Base-by-base conservation (phyloP, 2,113 vertebrate species). In the Onychostruthus taczanowskii region DNA sequence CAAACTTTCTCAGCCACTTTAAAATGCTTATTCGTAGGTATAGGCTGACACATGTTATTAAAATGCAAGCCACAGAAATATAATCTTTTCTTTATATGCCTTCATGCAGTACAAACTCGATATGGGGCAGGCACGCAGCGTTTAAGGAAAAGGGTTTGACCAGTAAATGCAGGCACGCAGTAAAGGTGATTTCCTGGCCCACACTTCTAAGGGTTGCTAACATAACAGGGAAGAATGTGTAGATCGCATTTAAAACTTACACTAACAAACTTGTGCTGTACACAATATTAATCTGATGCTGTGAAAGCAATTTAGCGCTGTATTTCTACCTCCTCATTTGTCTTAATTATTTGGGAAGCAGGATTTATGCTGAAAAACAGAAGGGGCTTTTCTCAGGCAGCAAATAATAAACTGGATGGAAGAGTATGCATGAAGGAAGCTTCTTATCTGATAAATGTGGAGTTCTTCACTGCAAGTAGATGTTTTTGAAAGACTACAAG, bases 291-390 rank as follows among this genome's bases (percentile, higher is more conserved):
- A 97, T 97, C 95, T 92, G 97, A 98, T 98, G 98, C 98, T 98
- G 97, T 98, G 98, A 98, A 98, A 98, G 97, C 96, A 97, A 97
- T 96, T 97, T 98, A 97, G 97, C 97, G 95, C 98, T 98, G 95
- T 98, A 98, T 97, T 97, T 98, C 98, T 98, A 98, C 98, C 98
- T 98, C 98, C 98, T 98, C 96, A 97, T 98, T 97, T 98, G 98
- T 98, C 98, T 98, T 98, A 98, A 98, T 97, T 98, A 97, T 98
- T 98, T 98, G 97, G 97, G 97, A 97, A 98, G 96, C 95, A 94
- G 95, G 96, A 98, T 97, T 97, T 97, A 93, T 90, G 95, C 97
- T 96, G 91, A 97, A 90, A 97, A 97, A 94, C 89, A 94, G 96
- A 96, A 96, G 97, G 93, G 93, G 93, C 94, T 96, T 97, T 98